phyloP scores from a whole-genome alignment of 2,888 invertebrate species.

The Cordilura impudica region DNA sequence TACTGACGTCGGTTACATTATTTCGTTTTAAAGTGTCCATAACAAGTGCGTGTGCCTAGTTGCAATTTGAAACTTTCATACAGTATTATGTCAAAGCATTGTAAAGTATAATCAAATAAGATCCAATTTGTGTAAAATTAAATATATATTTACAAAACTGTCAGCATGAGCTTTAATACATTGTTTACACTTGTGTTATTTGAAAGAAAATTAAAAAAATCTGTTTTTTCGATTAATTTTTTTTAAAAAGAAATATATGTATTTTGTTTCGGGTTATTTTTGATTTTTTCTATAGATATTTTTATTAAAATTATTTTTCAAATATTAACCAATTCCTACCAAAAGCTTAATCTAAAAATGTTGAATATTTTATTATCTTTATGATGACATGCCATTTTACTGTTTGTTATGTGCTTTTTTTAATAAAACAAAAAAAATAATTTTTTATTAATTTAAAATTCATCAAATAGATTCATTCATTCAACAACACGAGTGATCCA shows the following conservation, averaged over 20 bases:
- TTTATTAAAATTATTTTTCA: neutral
- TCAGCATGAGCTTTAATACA: no score
- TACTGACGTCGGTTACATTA: slow-evolving; percentile 1
- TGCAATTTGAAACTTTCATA: neutral
- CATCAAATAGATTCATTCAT: slow-evolving; percentile 32
- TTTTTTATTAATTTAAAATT: slow-evolving; percentile 36
- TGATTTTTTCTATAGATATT: slow-evolving; percentile 2
- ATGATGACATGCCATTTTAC: neutral
- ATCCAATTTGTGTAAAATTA: no score
- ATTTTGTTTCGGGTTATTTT: neutral
- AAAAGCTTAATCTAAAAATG: no score
- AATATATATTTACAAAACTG: no score
- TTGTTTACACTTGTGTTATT: no score
- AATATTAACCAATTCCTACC: no score
- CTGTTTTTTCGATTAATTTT: neutral
- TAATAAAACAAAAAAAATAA: slow-evolving; percentile 41
- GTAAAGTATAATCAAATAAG: neutral
- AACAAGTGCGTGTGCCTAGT: slow-evolving; percentile 34
- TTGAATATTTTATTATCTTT: neutral
- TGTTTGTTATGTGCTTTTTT: slow-evolving; percentile 16
- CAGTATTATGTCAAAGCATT: neutral
- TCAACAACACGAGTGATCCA: neutral
- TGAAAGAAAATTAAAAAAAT: neutral
- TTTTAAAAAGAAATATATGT: neutral
- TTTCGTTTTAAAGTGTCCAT: slow-evolving; percentile 9